Evolutionary conservation across 2,888 invertebrate species (phyloP).

Genomic region (Euplagia quadripunctaria): DNA sequence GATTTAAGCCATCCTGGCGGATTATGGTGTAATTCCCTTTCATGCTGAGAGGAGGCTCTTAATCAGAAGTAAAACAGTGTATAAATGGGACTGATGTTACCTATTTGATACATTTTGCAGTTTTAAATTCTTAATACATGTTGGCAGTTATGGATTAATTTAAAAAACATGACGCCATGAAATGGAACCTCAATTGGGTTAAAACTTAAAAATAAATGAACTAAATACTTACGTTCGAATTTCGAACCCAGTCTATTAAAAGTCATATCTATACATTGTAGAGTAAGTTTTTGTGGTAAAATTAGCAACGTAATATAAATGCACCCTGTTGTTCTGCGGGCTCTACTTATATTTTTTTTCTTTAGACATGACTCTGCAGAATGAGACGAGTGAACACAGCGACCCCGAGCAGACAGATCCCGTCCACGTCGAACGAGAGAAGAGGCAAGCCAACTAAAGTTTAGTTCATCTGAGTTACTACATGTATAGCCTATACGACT

Average conservation of each 20-base stretch:
- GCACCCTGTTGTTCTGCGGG: too few relatives aligned
- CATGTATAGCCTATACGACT: not conserved
- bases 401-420: constrained; percentile 71
- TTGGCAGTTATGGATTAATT: not conserved
- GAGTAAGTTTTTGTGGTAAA: too few relatives aligned
- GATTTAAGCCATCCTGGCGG: too few relatives aligned
- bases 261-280: too few relatives aligned
- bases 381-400: constrained; percentile 61
- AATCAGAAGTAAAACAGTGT: not conserved
- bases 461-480: not conserved
- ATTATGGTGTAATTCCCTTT: not conserved
- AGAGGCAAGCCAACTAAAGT: constrained; percentile 58
- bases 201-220: not conserved
- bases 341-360: not conserved
- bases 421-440: constrained; percentile 64
- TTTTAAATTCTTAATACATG: too few relatives aligned
- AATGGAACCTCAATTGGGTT: not conserved
- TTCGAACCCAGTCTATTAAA: too few relatives aligned
- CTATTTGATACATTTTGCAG: not conserved
- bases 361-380: constrained; percentile 64
- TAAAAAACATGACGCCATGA: too few relatives aligned
- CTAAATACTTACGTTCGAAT: too few relatives aligned
- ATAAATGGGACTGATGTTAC: not conserved
- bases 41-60: not conserved
- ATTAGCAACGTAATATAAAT: too few relatives aligned